A percentile compares a stretch with the other conserved stretches of the same genome.
Conservation (phyloP, 1,140 invertebrate genomes). For the Platyura marginata region DNA sequence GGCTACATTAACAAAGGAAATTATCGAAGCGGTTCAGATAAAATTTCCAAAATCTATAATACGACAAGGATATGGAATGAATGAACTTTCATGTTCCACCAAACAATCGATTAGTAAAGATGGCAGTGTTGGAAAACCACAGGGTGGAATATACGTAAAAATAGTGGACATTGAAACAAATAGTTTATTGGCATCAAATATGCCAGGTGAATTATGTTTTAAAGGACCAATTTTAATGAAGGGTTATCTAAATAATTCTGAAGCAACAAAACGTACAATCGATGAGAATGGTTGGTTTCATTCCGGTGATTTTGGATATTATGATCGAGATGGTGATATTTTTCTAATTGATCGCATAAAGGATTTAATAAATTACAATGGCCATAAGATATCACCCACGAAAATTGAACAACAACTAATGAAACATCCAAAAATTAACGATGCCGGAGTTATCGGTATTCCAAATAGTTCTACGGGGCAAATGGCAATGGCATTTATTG, state of each 20-base stretch:
- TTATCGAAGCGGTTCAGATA: constrained; percentile 24
- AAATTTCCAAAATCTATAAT: constrained; percentile 23
- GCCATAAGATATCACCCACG: constrained; percentile 50
- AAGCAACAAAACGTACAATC: constrained; percentile 49
- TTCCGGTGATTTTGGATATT: constrained; percentile 48
- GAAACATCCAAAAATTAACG: constrained; percentile 39
- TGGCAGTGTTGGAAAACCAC: constrained; percentile 8
- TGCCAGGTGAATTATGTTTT: constrained; percentile 43
- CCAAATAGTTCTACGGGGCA: constrained; percentile 44
- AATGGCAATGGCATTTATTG: constrained; percentile 40
- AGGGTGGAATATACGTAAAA: neutral
- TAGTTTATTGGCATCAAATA: constrained; percentile 16
- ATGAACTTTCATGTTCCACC: constrained; percentile 25
- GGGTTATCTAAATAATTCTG: constrained; percentile 59
- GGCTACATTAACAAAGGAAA: constrained; percentile 27
- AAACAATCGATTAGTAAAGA: constrained; percentile 6
- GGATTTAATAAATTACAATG: constrained; percentile 57
- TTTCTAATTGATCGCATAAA: constrained; percentile 61
- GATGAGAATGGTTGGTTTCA: constrained; percentile 42
- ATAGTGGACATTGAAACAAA: constrained; percentile 30
- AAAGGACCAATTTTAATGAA: constrained; percentile 51
- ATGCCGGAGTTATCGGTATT: constrained; percentile 56
- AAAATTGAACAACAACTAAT: constrained; percentile 54
- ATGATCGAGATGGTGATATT: constrained; percentile 38
- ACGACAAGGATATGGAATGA: constrained; percentile 31